Conservation (phyloP, 1,140 invertebrate species). For the Sycophaga agraensis region DNA sequence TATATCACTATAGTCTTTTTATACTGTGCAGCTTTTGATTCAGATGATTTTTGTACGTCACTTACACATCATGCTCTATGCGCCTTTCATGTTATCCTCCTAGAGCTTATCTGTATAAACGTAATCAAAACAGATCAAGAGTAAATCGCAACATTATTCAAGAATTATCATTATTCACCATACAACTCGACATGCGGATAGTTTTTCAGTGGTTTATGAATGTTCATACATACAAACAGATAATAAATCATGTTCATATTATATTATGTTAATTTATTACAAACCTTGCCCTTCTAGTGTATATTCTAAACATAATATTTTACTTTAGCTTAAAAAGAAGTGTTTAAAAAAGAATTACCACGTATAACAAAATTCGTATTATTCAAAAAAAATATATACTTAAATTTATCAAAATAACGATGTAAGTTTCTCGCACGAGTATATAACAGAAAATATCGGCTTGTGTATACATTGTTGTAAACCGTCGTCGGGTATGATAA, state of each 20-base stretch:
- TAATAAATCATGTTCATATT: conserved; percentile 20
- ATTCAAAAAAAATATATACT: too few relatives aligned
- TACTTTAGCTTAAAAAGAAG: too few relatives aligned
- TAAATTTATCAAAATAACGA: too few relatives aligned
- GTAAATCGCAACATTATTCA: not conserved
- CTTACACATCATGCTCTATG: not conserved
- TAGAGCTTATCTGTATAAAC: not conserved
- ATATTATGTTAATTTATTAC: not conserved
- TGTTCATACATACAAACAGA: not conserved
- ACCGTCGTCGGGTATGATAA: too few relatives aligned
- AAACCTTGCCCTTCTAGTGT: too few relatives aligned
- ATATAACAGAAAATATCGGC: too few relatives aligned
- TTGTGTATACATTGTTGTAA: too few relatives aligned
- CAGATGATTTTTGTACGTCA: conserved; percentile 2
- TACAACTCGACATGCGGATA: not conserved
- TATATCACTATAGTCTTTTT: too few relatives aligned
- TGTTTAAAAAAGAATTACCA: too few relatives aligned
- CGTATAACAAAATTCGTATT: too few relatives aligned
- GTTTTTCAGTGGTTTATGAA: conserved; percentile 9
- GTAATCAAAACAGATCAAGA: not conserved
- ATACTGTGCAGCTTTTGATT: not conserved
- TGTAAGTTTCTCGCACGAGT: too few relatives aligned
- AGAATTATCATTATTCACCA: conserved; percentile 1
- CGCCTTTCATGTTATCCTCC: not conserved
- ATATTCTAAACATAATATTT: too few relatives aligned